Conservation (phyloP, 1,140 invertebrate genomes). For the Achatina immaculata region DNA sequence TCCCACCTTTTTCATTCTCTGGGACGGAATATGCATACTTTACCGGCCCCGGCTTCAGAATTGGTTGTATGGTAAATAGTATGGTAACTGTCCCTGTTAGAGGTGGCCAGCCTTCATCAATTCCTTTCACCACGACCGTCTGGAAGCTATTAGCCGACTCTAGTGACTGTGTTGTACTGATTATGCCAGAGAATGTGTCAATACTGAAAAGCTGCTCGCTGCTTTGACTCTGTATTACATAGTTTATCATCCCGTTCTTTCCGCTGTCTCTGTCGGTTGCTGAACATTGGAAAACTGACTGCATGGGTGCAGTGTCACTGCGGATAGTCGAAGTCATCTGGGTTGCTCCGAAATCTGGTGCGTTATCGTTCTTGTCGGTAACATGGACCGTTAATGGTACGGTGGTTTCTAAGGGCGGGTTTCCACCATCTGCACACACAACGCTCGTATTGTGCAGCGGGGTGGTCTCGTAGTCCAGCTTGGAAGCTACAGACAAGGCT, state of each 20-base stretch:
- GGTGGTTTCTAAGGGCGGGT: not conserved
- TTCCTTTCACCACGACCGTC: not conserved
- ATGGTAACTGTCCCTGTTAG: slow-evolving; percentile 17
- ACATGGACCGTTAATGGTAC: slow-evolving; percentile 32
- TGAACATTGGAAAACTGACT: not conserved
- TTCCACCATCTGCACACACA: slow-evolving; percentile 2
- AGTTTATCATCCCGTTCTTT: slow-evolving; percentile 17
- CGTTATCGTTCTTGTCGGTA: slow-evolving; percentile 38
- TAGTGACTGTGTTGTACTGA: slow-evolving; percentile 8
- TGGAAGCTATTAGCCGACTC: not conserved
- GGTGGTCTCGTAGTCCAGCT: slow-evolving; percentile 28
- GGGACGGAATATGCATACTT: not conserved
- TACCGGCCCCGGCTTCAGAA: not conserved
- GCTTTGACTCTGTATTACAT: slow-evolving; percentile 19
- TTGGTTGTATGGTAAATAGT: not conserved
- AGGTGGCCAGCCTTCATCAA: not conserved
- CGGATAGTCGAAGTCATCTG: not conserved
- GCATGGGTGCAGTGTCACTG: not conserved
- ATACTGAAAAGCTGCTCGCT: slow-evolving; percentile 24
- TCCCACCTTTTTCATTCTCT: slow-evolving; percentile 18
- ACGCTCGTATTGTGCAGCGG: not conserved
- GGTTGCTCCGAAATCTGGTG: slow-evolving; percentile 16
- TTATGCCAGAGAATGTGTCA: slow-evolving; percentile 7
- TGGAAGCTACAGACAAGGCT: slow-evolving; percentile 1
- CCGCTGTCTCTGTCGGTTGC: slow-evolving; percentile 20